Percentiles rank a stretch among this genome's conserved stretches.
Evolutionary conservation across 1,140 invertebrate species (phyloP).

Genomic region (Eciton burchellii): DNA sequence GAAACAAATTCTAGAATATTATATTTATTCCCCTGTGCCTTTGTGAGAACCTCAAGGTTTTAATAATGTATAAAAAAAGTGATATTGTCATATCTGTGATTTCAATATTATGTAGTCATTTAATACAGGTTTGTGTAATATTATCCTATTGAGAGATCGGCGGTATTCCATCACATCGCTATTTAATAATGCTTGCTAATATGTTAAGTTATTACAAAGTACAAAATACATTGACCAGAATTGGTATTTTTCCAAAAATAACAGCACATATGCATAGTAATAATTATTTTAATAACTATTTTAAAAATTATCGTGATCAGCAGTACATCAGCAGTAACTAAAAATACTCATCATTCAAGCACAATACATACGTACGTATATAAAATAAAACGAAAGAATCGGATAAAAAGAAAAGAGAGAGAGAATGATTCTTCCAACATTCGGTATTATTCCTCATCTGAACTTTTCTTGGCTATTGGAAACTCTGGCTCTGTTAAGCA

Average conservation of each 20-base stretch:
- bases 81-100: background rate
- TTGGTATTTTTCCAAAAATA: background rate
- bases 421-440: conserved; percentile 78
- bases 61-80: conserved; percentile 51
- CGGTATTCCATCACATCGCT: background rate
- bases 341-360: conserved; percentile 17
- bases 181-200: background rate
- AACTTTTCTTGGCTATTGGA: conserved; percentile 82
- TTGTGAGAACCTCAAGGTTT: conserved; percentile 26
- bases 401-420: conserved; percentile 62
- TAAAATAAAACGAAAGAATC: conserved; percentile 57
- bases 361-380: conserved; percentile 2
- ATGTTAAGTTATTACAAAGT: background rate
- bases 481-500: conserved; percentile 78
- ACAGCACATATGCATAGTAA: background rate
- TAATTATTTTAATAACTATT: background rate
- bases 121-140: background rate
- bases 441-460: conserved; percentile 76
- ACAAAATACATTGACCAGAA: too few species aligned
- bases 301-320: too few species aligned
- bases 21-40: conserved; percentile 2
- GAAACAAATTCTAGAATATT: conserved; percentile 28
- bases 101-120: background rate
- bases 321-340: too few species aligned
- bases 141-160: background rate